Conservation (phyloP, 1,140 invertebrate species). For the Colletes gigas region DNA sequence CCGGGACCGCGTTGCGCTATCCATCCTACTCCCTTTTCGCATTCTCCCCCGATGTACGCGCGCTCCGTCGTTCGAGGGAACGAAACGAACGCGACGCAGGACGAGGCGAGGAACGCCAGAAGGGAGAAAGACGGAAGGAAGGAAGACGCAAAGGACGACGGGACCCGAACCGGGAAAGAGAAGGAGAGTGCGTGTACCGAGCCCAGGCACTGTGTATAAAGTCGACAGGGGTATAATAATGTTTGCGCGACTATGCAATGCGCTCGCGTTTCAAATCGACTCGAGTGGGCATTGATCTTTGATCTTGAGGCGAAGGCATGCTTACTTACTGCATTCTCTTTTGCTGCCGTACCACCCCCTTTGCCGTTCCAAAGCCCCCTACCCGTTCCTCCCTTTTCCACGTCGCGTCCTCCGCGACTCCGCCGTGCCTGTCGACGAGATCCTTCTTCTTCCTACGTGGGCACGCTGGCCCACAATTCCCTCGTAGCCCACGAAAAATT, state of each 20-base stretch:
- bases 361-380: background rate
- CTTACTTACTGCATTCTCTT: slow-evolving; percentile 58
- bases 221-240: slow-evolving; percentile 66
- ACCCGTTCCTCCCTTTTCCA: background rate
- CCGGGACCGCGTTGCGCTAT: slow-evolving; percentile 64
- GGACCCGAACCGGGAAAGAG: background rate
- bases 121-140: background rate
- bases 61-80: slow-evolving; percentile 24
- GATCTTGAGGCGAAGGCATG: slow-evolving; percentile 58
- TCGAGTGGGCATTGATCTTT: slow-evolving; percentile 68
- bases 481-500: background rate
- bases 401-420: background rate
- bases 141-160: background rate
- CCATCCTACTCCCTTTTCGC: slow-evolving; percentile 68
- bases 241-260: slow-evolving; percentile 65
- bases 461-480: background rate
- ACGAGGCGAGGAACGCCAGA: background rate
- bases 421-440: slow-evolving; percentile 18
- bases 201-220: slow-evolving; percentile 64
- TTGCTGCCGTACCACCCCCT: slow-evolving; percentile 45
- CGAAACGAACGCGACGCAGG: background rate
- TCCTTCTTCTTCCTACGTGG: background rate
- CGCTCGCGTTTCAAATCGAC: slow-evolving; percentile 66
- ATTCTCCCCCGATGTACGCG: slow-evolving; percentile 41
- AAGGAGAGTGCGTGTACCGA: slow-evolving; percentile 42